Conservation (phyloP, 1,140 invertebrate genomes). For the Camponotus floridanus region DNA sequence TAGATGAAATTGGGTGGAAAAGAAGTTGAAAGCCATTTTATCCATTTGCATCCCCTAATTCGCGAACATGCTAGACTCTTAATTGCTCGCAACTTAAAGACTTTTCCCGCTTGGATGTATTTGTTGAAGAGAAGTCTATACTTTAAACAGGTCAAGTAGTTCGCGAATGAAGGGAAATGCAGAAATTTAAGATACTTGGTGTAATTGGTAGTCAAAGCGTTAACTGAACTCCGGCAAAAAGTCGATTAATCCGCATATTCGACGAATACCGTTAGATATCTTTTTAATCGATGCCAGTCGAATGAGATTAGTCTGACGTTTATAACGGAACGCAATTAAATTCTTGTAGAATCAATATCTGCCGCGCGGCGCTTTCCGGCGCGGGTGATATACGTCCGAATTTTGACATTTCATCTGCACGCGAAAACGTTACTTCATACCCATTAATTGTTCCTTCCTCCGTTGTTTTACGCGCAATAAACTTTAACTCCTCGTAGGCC, state of each 20-base stretch:
- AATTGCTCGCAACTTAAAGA: constrained; percentile 10
- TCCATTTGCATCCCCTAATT: background rate
- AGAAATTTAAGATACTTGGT: background rate
- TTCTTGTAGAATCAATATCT: constrained; percentile 58
- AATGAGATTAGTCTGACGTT: constrained; percentile 48
- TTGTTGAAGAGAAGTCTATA: constrained; percentile 5
- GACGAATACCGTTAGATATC: constrained; percentile 8
- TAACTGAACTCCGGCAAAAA: constrained; percentile 5
- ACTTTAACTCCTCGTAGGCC: constrained; percentile 36
- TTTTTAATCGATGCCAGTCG: constrained; percentile 57
- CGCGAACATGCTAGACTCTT: background rate
- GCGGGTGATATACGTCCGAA: constrained; percentile 20
- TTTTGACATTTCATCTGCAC: constrained; percentile 53
- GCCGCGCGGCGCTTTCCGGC: constrained; percentile 7
- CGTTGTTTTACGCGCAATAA: constrained; percentile 44
- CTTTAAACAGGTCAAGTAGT: constrained; percentile 24
- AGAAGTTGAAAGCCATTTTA: constrained; percentile 3
- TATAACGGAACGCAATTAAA: constrained; percentile 54
- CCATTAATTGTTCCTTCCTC: background rate
- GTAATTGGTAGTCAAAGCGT: constrained; percentile 42
- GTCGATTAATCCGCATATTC: constrained; percentile 45
- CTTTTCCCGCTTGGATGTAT: constrained; percentile 1
- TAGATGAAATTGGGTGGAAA: background rate
- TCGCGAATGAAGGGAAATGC: background rate
- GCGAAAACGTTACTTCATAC: constrained; percentile 33